Evolutionary conservation across 2,888 invertebrate genomes (phyloP), one percentile per base, ranked within the genome.

Genomic region (Sicus ferrugineus): DNA sequence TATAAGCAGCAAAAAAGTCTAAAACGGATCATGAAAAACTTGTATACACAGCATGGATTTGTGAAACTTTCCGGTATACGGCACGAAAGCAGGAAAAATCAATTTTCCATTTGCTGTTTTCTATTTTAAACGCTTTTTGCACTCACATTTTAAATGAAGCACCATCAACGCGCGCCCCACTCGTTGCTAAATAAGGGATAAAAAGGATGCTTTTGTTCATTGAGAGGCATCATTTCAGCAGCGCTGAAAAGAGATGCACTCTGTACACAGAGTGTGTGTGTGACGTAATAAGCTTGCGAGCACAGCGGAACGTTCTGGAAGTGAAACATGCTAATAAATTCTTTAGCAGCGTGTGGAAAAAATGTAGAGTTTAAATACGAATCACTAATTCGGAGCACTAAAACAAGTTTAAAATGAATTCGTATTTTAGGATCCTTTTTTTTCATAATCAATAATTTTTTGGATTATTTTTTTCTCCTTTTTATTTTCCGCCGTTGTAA

Each of bases 81-180:
- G 74, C 75, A 73, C 30, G 72, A 74, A 75, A 77, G 75, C 78
- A 83, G 82, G 83, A 82, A 82, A 82, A 82, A 83, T 83, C 83
- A 82, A 83, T 82, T 82, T 82, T 83, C 82, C 83, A 82, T n/a
- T n/a, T n/a, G n/a, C n/a, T n/a, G n/a, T n/a, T n/a, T n/a, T n/a
- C n/a, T n/a, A n/a, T n/a, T n/a, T n/a, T n/a, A n/a, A n/a, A n/a
- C n/a, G n/a, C n/a, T n/a, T n/a, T n/a, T n/a, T 9, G 19, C 46
- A 46, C 46, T n/a, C n/a, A 46, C 46, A 28, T 38, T 78, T 80
- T 81, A 81, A 81, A 78, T 77, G 75, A 80, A 80, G 81, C 63
- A 72, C 62, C 67, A 34, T 31, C 38, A 64, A 28, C 42, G 61
- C 42, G 14, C 14, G 14, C 66, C 21, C 31, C 64, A 30, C 30